These are phyloP conservation scores for Oryzias woworae DNA, from an alignment of 2,113 vertebrate species.

Conservation along the genomic window DNA sequence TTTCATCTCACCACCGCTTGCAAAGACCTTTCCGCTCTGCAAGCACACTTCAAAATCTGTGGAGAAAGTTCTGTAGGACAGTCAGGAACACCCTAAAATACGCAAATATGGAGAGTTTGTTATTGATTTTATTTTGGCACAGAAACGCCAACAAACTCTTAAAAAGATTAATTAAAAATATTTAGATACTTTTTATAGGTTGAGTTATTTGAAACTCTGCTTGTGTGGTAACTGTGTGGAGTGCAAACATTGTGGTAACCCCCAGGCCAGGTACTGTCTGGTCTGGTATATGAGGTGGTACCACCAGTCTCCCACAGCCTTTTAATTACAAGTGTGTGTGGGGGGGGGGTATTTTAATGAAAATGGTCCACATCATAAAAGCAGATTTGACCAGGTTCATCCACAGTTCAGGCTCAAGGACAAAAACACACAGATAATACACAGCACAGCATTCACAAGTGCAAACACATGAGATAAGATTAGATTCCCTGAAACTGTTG, in stretches of 20 bases:
- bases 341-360: slow-evolving; percentile 63
- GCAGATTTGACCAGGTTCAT: slow-evolving; percentile 65
- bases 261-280: slow-evolving; percentile 63
- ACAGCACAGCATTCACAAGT: slow-evolving; percentile 40
- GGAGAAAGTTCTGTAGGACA: too few relatives aligned
- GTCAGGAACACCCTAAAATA: too few relatives aligned
- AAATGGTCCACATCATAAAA: slow-evolving; percentile 69
- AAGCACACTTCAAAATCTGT: too few relatives aligned
- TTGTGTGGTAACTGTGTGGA: slow-evolving; percentile 50
- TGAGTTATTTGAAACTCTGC: slow-evolving; percentile 23
- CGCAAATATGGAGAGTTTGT: too few relatives aligned
- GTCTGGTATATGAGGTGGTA: slow-evolving; percentile 64
- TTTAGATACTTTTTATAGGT: slow-evolving; percentile 8
- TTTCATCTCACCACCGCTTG: too few relatives aligned
- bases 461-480: slow-evolving; percentile 48
- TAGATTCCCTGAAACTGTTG: slow-evolving; percentile 24
- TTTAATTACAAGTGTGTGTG: slow-evolving; percentile 63
- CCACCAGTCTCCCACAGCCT: slow-evolving; percentile 65
- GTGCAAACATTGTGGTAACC: slow-evolving; percentile 65
- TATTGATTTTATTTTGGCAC: not conserved
- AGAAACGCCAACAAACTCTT: not conserved
- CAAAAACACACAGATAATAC: slow-evolving; percentile 58
- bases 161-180: not conserved
- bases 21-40: too few relatives aligned
- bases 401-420: slow-evolving; percentile 67